Percentiles rank a stretch among this genome's conserved stretches.
phyloP scores from a whole-genome alignment of 2,888 invertebrate species.

The Xanthia icteritia region DNA sequence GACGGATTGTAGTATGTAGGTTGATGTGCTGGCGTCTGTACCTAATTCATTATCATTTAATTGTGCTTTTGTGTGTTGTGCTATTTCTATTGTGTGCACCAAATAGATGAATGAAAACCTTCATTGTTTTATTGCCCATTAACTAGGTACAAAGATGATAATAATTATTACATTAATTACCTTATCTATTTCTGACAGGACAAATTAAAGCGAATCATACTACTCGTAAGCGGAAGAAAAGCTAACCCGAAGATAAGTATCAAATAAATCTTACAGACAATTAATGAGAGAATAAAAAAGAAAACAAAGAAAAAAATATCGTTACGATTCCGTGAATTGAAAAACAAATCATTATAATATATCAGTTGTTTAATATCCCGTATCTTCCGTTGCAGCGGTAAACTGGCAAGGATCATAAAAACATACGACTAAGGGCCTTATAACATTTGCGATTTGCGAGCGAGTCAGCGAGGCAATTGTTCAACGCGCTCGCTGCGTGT shows the following conservation, averaged over 20 bases:
- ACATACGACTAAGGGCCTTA: not conserved
- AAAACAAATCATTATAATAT: constrained; percentile 43
- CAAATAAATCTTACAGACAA: constrained; percentile 14
- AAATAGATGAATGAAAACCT: no score
- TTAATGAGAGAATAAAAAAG: constrained; percentile 10
- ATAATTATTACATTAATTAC: no score
- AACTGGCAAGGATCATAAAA: constrained; percentile 1
- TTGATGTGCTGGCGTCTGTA: no score
- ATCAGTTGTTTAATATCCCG: constrained; percentile 43
- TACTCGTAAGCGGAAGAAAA: constrained; percentile 17
- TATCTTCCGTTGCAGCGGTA: constrained; percentile 35
- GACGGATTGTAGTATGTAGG: no score
- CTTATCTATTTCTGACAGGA: not conserved
- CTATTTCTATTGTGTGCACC: no score
- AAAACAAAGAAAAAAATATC: constrained; percentile 23
- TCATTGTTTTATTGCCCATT: no score
- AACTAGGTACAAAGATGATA: no score
- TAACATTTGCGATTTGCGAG: no score
- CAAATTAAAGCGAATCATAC: not conserved
- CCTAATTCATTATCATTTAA: no score
- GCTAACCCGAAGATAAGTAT: constrained; percentile 5
- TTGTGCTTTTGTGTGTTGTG: no score
- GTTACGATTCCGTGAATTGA: constrained; percentile 16
- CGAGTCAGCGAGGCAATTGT: no score
- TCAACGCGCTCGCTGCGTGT: no score